These are phyloP conservation scores for Stenolophus ochropezus DNA, from an alignment of 2,888 invertebrate genomes.

Conservation along the genomic window DNA sequence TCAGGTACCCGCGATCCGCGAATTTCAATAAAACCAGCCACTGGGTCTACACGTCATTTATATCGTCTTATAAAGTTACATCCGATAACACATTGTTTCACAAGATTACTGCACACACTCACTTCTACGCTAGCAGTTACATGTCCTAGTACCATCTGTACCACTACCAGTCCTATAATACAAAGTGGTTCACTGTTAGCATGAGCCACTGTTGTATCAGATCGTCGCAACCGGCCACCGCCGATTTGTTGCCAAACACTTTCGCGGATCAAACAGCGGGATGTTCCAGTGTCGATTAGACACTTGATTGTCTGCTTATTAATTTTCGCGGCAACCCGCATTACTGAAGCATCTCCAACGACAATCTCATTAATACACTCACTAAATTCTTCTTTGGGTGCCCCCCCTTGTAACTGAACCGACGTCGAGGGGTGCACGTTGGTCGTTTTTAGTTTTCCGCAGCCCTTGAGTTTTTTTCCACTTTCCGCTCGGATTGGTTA, in stretches of 20 bases:
- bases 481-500: too few species aligned
- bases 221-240: background rate
- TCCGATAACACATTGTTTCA: too few species aligned
- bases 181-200: background rate
- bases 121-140: background rate
- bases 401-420: too few species aligned
- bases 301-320: background rate
- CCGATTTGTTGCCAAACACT: conserved; percentile 14
- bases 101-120: too few species aligned
- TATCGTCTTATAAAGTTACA: too few species aligned
- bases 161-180: too few species aligned
- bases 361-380: background rate
- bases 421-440: too few species aligned
- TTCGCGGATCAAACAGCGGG: conserved; percentile 3
- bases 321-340: background rate
- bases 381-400: background rate
- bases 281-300: conserved; percentile 18
- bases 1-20: too few species aligned
- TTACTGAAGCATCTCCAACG: background rate
- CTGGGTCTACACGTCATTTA: background rate
- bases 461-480: too few species aligned
- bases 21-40: background rate
- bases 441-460: too few species aligned
- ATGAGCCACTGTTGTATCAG: background rate
- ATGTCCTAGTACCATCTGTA: too few species aligned